Percentiles rank a stretch among this genome's conserved stretches.
These are phyloP conservation scores for Phthorimaea operculella DNA, from an alignment of 1,140 invertebrate species.

Conservation along the genomic window DNA sequence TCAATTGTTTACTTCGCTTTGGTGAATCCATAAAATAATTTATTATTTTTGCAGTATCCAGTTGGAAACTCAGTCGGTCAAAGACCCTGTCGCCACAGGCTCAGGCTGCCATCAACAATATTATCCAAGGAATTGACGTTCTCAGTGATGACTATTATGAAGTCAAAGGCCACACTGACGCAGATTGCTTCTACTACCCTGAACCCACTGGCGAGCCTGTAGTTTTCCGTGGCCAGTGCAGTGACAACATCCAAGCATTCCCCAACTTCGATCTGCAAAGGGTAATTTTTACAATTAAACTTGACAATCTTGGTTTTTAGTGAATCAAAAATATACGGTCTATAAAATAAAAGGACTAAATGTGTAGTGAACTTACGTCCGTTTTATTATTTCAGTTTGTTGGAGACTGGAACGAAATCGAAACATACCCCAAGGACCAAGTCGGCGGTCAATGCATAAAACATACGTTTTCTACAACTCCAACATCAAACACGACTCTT, in stretches of 20 bases:
- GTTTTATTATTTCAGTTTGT: conserved; percentile 24
- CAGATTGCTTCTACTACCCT: conserved; percentile 43
- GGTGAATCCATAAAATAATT: too few relatives aligned
- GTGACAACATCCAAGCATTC: conserved; percentile 28
- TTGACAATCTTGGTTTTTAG: too few relatives aligned
- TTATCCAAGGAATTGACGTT: conserved; percentile 26
- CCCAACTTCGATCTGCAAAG: conserved; percentile 24
- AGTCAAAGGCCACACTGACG: conserved; percentile 24
- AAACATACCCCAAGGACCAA: conserved; percentile 36
- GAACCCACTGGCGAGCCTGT: conserved; percentile 27
- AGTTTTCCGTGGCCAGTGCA: conserved; percentile 34
- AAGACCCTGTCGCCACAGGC: conserved; percentile 23
- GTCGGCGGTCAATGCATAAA: conserved; percentile 40
- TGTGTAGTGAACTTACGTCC: too few relatives aligned
- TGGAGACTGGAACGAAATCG: conserved; percentile 41
- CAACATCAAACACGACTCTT: conserved; percentile 18
- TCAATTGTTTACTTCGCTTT: too few relatives aligned
- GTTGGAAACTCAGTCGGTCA: conserved; percentile 48
- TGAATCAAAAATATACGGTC: too few relatives aligned
- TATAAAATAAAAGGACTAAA: too few relatives aligned
- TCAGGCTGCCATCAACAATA: conserved; percentile 23
- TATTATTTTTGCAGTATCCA: conserved; percentile 30
- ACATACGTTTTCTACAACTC: conserved; percentile 27
- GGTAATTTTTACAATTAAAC: too few relatives aligned
- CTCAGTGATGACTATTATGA: conserved; percentile 16